Evolutionary conservation across 2,797 vertebrate species (phyloP).

Genomic region (Triplophysa bombifrons): DNA sequence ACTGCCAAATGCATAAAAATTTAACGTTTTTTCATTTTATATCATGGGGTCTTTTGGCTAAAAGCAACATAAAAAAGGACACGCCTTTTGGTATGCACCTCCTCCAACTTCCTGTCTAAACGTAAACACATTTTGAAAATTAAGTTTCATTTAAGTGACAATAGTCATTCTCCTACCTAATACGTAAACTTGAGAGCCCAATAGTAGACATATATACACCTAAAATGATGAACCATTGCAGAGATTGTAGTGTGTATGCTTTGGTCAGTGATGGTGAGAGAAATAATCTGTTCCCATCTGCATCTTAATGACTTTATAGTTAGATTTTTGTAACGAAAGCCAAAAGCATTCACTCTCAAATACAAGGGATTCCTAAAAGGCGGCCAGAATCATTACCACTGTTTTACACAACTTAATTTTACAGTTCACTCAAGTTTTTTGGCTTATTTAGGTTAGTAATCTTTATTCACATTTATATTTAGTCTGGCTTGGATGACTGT

Average conservation of each 20-base stretch:
- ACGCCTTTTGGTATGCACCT: no score
- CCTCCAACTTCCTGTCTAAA: no score
- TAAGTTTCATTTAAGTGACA: not conserved
- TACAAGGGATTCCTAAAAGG: not conserved
- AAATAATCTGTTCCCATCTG: not conserved
- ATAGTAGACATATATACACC: no score
- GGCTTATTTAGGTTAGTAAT: not conserved
- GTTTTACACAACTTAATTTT: not conserved
- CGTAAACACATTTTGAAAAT: not conserved
- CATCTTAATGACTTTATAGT: slow-evolving; percentile 22
- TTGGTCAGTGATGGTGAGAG: not conserved
- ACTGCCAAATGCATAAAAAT: not conserved
- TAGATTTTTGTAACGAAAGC: not conserved
- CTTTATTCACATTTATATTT: not conserved
- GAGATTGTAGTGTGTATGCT: not conserved
- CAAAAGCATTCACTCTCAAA: slow-evolving; percentile 4
- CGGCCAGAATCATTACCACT: not conserved
- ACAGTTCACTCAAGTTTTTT: not conserved
- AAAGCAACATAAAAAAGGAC: no score
- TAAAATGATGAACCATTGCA: not conserved
- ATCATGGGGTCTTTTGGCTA: not conserved
- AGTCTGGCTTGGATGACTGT: not conserved
- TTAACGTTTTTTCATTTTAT: no score
- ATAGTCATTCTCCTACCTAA: not conserved
- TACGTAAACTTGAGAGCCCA: no score